phyloP scores from a whole-genome alignment of 1,140 invertebrate species.

The Drosophila auraria region DNA sequence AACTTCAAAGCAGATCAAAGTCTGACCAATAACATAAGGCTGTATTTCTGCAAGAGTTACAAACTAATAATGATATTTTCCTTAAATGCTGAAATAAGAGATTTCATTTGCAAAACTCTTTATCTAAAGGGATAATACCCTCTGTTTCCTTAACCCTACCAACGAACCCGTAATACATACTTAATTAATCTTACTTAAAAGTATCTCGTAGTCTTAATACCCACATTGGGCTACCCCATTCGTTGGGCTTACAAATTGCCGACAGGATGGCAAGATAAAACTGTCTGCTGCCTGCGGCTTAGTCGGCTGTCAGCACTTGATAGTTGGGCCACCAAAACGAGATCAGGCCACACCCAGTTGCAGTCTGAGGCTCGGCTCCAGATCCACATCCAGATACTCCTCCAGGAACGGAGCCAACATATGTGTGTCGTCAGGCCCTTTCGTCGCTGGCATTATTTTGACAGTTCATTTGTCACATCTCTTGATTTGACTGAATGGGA shows the following conservation, averaged over 20 bases:
- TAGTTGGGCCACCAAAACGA: constrained; percentile 44
- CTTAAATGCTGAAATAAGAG: no score
- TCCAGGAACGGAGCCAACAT: constrained; percentile 13
- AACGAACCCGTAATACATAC: not conserved
- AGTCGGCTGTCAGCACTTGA: constrained; percentile 68
- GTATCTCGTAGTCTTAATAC: constrained; percentile 1
- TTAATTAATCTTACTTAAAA: not conserved
- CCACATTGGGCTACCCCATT: constrained; percentile 11
- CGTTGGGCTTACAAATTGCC: constrained; percentile 46
- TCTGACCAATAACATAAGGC: no score
- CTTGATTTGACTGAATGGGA: constrained; percentile 65
- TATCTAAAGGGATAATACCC: no score
- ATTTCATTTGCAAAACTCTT: not conserved
- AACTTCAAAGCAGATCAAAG: not conserved
- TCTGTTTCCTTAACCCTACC: not conserved
- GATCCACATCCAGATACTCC: constrained; percentile 25
- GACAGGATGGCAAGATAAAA: constrained; percentile 28
- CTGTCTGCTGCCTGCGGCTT: constrained; percentile 64
- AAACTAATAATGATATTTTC: no score
- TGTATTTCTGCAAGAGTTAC: not conserved
- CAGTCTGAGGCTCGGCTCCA: constrained; percentile 16
- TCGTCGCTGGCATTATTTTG: constrained; percentile 67
- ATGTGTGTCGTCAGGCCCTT: constrained; percentile 66
- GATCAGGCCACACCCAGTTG: constrained; percentile 41
- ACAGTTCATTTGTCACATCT: constrained; percentile 79